phyloP scores from a whole-genome alignment of 2,797 vertebrate species.

The Crenuchus spilurus region DNA sequence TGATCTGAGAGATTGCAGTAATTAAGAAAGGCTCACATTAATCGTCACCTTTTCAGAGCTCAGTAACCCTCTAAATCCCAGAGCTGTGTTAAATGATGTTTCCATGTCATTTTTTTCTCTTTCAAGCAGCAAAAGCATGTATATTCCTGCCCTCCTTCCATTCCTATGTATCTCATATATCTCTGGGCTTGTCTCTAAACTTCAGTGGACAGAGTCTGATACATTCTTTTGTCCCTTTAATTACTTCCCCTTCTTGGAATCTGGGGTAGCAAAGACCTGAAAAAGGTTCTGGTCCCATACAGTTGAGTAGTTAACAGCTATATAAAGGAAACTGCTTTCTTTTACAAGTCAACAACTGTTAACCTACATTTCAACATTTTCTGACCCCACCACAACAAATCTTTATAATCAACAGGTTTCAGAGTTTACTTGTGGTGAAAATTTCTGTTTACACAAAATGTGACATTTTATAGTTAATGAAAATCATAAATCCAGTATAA shows the following conservation, averaged over 20 bases:
- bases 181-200: background rate
- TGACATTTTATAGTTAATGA: too few relatives aligned
- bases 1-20: slow-evolving; percentile 28
- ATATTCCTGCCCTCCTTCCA: slow-evolving; percentile 1
- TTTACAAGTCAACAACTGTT: background rate
- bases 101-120: too few relatives aligned
- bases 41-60: slow-evolving; percentile 47
- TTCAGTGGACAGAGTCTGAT: background rate
- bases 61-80: slow-evolving; percentile 38
- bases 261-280: background rate
- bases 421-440: too few relatives aligned
- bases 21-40: slow-evolving; percentile 33
- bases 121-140: too few relatives aligned
- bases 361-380: background rate
- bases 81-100: slow-evolving; percentile 30
- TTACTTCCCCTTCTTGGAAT: slow-evolving; percentile 1
- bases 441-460: too few relatives aligned
- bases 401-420: background rate
- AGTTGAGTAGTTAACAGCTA: background rate
- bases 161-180: slow-evolving; percentile 27
- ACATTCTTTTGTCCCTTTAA: background rate
- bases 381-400: too few relatives aligned
- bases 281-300: background rate
- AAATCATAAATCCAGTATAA: too few relatives aligned
- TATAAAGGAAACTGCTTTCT: background rate